Base-by-base conservation (phyloP, 1,140 invertebrate species). In the Nasonia longicornis region DNA sequence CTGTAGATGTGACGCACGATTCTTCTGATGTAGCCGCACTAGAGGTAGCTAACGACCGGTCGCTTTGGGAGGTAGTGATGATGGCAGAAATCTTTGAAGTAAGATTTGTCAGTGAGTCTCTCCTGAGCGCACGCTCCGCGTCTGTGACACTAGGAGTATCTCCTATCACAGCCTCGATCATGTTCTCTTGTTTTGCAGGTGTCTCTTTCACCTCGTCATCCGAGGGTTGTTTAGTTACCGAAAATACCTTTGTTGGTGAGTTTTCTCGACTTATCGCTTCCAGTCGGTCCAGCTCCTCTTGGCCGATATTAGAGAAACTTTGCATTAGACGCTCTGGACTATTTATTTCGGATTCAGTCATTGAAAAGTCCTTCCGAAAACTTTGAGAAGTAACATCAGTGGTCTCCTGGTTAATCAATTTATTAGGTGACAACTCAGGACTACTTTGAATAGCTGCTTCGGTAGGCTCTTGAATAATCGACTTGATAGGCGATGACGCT, bases 91-190 rank as follows among this genome's bases (percentile, higher is more conserved):
- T 88, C 77, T 90, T 90, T 0, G 86, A 86, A 8, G 85, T 84
- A 1, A 90, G 78, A 82, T 90, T 90, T 8, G 88, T 88, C 0
- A 86, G 16, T 20, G 75, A 87, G 35, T 90, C 88, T 2, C 88
- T 38, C 6, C 81, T 58, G 2, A 58, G 1, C 10, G 77, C 77
- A n/a, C 77, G 76, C 2, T 88, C 89, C 0, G 69, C 48, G 78
- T 91, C 90, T 0, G 89, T 88, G 58, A 88, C 87, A 35, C 84
- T 89, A 0, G 90, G 90, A 0, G 89, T 91, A 63, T 89, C 89
- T 0, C 88, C 89, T 75, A 91, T 91, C 16, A 84, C 79, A 0
- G 84, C 86, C 72, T 91, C 89, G 0, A 83, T 52, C 14, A 48
- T 73, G 77, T 74, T 80, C 0, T 91, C 89, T 20, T 90, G 86